phyloP scores from a whole-genome alignment of 2,888 invertebrate genomes.

The Himalopsyche anomala region DNA sequence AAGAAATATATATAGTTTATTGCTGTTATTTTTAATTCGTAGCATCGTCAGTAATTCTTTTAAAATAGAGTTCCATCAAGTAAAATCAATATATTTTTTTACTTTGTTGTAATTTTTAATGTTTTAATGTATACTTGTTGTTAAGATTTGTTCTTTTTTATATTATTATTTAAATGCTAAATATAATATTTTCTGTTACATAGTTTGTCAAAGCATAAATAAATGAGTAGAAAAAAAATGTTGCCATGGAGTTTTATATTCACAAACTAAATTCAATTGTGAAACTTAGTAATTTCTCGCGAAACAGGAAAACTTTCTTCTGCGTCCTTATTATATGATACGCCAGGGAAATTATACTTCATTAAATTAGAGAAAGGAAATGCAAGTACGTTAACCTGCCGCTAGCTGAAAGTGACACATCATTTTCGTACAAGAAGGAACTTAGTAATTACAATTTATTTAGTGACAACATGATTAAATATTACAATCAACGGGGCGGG shows the following conservation, averaged over 20 bases:
- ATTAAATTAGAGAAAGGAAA: conserved; percentile 38
- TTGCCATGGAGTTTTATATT: background rate
- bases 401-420: background rate
- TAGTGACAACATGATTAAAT: no score
- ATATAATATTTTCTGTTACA: background rate
- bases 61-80: no score
- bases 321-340: conserved; percentile 34
- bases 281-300: conserved; percentile 20
- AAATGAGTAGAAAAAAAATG: background rate
- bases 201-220: background rate
- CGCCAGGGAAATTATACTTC: conserved; percentile 20
- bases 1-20: no score
- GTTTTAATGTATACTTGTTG: no score
- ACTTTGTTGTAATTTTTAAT: no score
- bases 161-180: no score
- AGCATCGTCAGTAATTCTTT: no score
- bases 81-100: no score
- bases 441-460: no score
- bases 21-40: no score
- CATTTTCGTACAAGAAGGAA: background rate
- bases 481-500: no score
- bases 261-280: conserved; percentile 34
- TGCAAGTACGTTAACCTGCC: conserved; percentile 34
- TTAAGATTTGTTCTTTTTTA: no score
- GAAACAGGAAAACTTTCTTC: conserved; percentile 27